Base-by-base conservation (phyloP, 2,888 invertebrate species). In the Cephus spinipes region DNA sequence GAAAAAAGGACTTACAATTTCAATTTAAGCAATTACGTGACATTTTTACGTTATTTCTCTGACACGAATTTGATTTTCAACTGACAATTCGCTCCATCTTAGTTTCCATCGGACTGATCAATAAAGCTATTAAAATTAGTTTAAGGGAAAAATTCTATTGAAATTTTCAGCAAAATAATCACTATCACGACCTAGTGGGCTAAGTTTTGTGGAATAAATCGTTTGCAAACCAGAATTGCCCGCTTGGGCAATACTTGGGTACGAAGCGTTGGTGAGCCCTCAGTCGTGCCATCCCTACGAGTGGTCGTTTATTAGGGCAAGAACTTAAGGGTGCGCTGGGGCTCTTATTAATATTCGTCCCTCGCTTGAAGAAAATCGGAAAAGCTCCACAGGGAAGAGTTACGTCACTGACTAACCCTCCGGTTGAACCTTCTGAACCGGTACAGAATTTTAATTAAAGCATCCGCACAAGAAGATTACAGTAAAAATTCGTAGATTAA, bases 321-420 rank as follows among this genome's bases (percentile, higher is more conserved):
- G 76, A 75, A 82, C 81, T 78, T 77, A 76, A 77, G 80, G 77
- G 80, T 77, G 79, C 78, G 77, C 76, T 79, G 77, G 73, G 77
- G 73, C 81, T 79, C 84, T 87, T 86, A 87, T 86, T 84, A 87
- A 87, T 85, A 88, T 86, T 85, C 83, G 80, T 80, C 81, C 81
- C 83, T 82, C 76, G 79, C 40, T 69, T 35, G 73, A 55, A 79
- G 75, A 69, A 77, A 76, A 76, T 73, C 69, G n/a, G 73, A 71
- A 75, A 74, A 73, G 79, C 74, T 73, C 74, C 36, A 32, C 68
- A 35, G 68, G 68, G 69, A 74, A 73, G n/a, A 32, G 55, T 23
- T 55, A 23, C 55, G 15, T 23, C 55, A 2, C 23, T 23, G 55
- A 55, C 55, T 55, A 23, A 23, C 9, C 23, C 23, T 55, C 23